Conservation (phyloP, 2,888 invertebrate species). For the Elmis aenea region DNA sequence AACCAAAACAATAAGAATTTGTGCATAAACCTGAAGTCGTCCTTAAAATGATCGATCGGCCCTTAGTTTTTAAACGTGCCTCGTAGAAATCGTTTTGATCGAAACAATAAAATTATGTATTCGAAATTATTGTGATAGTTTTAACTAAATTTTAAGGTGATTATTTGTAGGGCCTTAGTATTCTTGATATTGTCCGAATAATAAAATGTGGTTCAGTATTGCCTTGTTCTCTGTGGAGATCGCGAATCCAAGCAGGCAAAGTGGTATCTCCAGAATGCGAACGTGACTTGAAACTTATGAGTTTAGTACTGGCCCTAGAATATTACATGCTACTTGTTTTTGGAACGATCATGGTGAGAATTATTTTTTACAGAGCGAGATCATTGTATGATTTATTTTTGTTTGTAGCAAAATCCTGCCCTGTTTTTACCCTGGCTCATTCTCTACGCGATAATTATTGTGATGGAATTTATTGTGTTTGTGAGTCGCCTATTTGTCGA, state of each 20-base stretch:
- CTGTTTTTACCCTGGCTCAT: constrained; percentile 40
- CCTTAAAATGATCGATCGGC: too few species aligned
- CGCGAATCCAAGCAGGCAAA: constrained; percentile 31
- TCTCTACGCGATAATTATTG: constrained; percentile 38
- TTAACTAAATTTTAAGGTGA: constrained; percentile 5
- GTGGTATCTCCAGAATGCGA: constrained; percentile 35
- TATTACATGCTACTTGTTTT: constrained; percentile 39
- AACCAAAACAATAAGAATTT: constrained; percentile 1
- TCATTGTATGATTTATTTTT: constrained; percentile 5
- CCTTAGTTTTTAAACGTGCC: too few species aligned
- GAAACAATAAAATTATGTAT: too few species aligned
- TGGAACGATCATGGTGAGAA: constrained; percentile 36
- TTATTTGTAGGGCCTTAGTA: constrained; percentile 34
- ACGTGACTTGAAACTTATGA: constrained; percentile 41
- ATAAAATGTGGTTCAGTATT: constrained; percentile 36
- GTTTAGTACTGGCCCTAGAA: constrained; percentile 39
- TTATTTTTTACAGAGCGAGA: neutral
- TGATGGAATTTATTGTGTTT: constrained; percentile 36
- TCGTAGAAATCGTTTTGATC: too few species aligned
- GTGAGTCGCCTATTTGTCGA: constrained; percentile 31
- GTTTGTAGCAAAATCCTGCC: constrained; percentile 38
- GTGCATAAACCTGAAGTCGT: too few species aligned
- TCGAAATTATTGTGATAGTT: constrained; percentile 3
- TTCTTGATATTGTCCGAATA: constrained; percentile 39
- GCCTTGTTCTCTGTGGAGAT: constrained; percentile 35